These are phyloP conservation scores for Lycocorax pyrrhopterus DNA, from an alignment of 2,113 vertebrate species.

Conservation along the genomic window DNA sequence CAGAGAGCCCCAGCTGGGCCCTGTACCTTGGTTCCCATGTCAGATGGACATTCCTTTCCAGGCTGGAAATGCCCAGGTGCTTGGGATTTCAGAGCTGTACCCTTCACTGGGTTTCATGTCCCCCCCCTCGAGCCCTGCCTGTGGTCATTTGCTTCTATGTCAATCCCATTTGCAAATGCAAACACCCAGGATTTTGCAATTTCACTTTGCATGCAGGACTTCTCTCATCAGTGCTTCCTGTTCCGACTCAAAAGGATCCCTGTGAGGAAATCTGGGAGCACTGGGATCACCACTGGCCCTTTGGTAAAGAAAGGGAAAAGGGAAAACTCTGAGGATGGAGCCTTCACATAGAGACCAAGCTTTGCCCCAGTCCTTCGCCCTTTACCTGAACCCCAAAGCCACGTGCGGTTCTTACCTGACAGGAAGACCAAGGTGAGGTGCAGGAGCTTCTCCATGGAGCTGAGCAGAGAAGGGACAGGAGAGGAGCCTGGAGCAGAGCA, in stretches of 20 bases:
- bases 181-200: neutral
- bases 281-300: neutral
- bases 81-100: neutral
- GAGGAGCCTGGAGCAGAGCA: neutral
- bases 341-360: neutral
- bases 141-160: neutral
- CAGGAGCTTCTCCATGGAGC: conserved; percentile 29
- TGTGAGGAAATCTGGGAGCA: neutral
- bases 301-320: neutral
- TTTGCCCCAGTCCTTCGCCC: neutral
- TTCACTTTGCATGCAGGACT: neutral
- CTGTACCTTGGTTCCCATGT: neutral
- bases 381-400: neutral
- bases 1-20: neutral
- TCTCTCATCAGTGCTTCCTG: neutral
- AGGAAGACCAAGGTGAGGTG: conserved; percentile 7
- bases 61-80: neutral
- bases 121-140: neutral
- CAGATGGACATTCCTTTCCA: neutral
- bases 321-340: neutral
- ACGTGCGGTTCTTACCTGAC: conserved; percentile 1
- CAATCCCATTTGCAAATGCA: neutral
- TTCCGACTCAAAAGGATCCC: neutral
- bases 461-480: neutral
- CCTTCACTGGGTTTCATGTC: neutral